Base-by-base conservation (phyloP, 2,888 invertebrate genomes). In the Volucella bombylans region DNA sequence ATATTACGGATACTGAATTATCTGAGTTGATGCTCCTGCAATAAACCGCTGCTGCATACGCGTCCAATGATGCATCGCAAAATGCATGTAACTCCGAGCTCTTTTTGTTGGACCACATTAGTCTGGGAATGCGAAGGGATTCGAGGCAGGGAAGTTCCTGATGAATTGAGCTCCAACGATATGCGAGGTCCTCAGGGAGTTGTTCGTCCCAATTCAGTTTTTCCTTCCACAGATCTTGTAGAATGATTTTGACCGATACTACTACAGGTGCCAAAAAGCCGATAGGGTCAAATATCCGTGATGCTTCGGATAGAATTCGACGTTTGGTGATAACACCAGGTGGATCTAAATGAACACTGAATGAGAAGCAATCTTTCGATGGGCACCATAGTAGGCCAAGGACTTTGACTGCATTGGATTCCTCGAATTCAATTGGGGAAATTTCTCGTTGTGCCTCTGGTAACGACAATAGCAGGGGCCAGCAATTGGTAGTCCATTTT, bases 311-410 rank as follows among this genome's bases (percentile, higher is more conserved):
- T 23, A 67, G 11, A 8, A 67, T 67, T 2, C 43, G 54, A 31
- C 55, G 67, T 38, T 68, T 67, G 41, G 45, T 68, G 11, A 23
- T 23, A 23, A 23, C 18, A 23, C 14, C 0, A 14, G 15, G 8
- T 67, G 45, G 18, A 41, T 61, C 23, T 10, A n/a, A 47, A 3
- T n/a, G 45, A 23, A 64, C 49, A 11, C 23, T 49, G 11, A 38
- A 64, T 4, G 49, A 64, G 15, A 97, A 97, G 92, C 93, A 15
- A 15, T 83, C 79, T 0, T 57, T 41, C 6, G 38, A 23, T 8
- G 82, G 71, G 12, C 72, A 68, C 82, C 87, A 87, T 41, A 74
- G 45, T 1, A 86, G 59, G 11, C 83, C 78, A 4, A 86, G 73
- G 1, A 18, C 18, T 18, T 18, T 18, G 2, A 86, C 49, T 49